Evolutionary conservation across 2,888 invertebrate genomes (phyloP).

Genomic region (Dolichomitus sp.): DNA sequence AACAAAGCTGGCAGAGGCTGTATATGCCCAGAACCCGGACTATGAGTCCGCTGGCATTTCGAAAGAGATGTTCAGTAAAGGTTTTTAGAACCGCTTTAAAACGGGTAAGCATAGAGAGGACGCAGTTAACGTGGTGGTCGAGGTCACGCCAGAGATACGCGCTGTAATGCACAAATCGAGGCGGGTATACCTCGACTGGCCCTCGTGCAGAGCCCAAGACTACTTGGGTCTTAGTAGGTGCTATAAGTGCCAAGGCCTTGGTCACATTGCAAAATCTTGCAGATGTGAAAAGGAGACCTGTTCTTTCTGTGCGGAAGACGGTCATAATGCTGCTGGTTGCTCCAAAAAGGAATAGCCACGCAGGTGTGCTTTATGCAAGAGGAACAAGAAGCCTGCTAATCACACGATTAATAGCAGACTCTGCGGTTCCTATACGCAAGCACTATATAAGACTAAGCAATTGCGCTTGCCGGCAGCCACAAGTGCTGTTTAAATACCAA

Average conservation of each 20-base stretch:
- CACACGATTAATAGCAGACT: not conserved
- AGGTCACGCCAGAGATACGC: not conserved
- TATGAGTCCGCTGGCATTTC: not conserved
- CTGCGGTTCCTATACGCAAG: slow-evolving; percentile 9
- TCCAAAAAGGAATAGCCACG: not conserved
- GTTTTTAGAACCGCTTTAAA: not conserved
- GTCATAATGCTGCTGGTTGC: not conserved
- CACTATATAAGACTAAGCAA: not conserved
- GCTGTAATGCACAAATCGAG: not conserved
- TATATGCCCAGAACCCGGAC: not conserved
- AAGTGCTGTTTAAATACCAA: too few species aligned
- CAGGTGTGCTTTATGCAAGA: slow-evolving; percentile 7
- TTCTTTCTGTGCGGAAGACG: not conserved
- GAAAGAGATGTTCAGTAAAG: not conserved
- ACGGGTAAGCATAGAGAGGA: not conserved
- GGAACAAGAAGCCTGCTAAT: not conserved
- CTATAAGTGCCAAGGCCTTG: not conserved
- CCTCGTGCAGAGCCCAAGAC: not conserved
- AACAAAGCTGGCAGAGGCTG: not conserved
- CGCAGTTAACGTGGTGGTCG: not conserved
- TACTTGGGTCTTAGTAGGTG: not conserved
- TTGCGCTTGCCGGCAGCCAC: not conserved
- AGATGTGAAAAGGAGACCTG: not conserved
- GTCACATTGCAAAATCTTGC: not conserved
- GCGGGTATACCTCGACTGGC: not conserved